phyloP scores from a whole-genome alignment of 1,140 invertebrate species.

The Bombyx mori region ASM3026992v2 NC_085122.1:4923001-4923500 shows the following conservation, averaged over 20 bases:
- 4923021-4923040: no score
- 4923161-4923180: slow-evolving; percentile 84
- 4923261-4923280: slow-evolving; percentile 76
- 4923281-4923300: slow-evolving; percentile 80
- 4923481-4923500: slow-evolving; percentile 70
- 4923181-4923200: slow-evolving; percentile 83
- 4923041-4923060: no score
- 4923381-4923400: slow-evolving; percentile 45
- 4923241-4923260: slow-evolving; percentile 78
- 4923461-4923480: slow-evolving; percentile 64
- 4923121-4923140: slow-evolving; percentile 71
- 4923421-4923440: slow-evolving; percentile 50
- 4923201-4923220: slow-evolving; percentile 84
- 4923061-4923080: no score
- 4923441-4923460: slow-evolving; percentile 63
- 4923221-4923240: slow-evolving; percentile 82
- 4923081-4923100: no score
- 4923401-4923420: slow-evolving; percentile 49
- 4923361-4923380: slow-evolving; percentile 66
- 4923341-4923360: slow-evolving; percentile 61
- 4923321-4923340: slow-evolving; percentile 73
- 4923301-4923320: slow-evolving; percentile 78
- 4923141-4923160: slow-evolving; percentile 82
- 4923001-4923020: no score
- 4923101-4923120: slow-evolving; percentile 3